These are phyloP conservation scores for Operophtera brumata DNA, from an alignment of 2,888 invertebrate genomes.

Conservation along the genomic window DNA sequence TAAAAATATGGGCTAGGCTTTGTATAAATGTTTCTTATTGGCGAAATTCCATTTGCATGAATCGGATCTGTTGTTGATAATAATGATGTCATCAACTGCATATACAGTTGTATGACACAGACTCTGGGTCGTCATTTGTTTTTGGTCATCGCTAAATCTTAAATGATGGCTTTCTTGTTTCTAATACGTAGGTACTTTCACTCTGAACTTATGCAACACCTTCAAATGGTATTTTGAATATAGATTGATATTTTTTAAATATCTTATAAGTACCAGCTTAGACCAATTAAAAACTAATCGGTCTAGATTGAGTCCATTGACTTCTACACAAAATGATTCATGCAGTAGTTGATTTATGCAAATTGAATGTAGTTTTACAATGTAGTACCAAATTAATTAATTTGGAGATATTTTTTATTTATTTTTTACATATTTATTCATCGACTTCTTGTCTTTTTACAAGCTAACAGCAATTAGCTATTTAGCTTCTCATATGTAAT, in stretches of 20 bases:
- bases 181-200: slow-evolving; percentile 16
- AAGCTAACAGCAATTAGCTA: no score
- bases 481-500: no score
- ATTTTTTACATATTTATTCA: background rate
- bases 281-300: background rate
- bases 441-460: background rate
- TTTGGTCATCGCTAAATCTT: slow-evolving; percentile 20
- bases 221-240: background rate
- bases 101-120: slow-evolving; percentile 8
- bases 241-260: background rate
- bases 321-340: background rate
- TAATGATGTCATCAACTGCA: slow-evolving; percentile 18
- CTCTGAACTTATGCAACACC: slow-evolving; percentile 5
- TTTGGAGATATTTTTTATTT: background rate
- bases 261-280: background rate
- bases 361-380: slow-evolving; percentile 3
- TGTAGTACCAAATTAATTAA: background rate
- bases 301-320: background rate
- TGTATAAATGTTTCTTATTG: no score
- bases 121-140: slow-evolving; percentile 19
- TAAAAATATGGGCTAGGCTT: no score
- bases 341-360: slow-evolving; percentile 3
- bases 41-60: slow-evolving; percentile 11
- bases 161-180: slow-evolving; percentile 6
- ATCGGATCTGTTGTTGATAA: slow-evolving; percentile 13